Base-by-base conservation (phyloP, 2,888 invertebrate genomes). In the Volucella inflata region DNA sequence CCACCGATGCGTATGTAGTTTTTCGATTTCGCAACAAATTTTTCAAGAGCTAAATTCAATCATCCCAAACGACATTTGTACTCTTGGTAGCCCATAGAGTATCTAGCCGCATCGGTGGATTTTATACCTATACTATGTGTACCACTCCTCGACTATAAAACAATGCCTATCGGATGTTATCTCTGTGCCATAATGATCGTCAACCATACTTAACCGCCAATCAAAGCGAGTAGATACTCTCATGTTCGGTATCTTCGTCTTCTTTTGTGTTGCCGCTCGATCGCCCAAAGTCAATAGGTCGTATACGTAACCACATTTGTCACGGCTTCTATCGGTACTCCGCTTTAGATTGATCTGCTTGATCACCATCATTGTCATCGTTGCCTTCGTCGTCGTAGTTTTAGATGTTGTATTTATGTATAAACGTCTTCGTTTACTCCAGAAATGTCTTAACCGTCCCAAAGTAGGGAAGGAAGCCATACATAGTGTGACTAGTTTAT, bases 221-320 rank as follows among this genome's bases (percentile, higher is more conserved):
- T 68, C 75, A 40, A 10, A n/a, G 53, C 16, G 36, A 64, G 77
- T 68, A 79, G 30, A 30, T 30, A 30, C 30, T 30, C 4, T 30
- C 30, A 30, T 30, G 30, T 30, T 30, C 30, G 30, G 6, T 30
- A 30, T 6, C 6, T 30, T 84, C 80, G 59, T 76, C 30, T 55
- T 67, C 76, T 72, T 85, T 85, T 85, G 85, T 85, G 67, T 85
- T 85, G 81, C 85, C 85, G 81, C 80, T 85, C 85, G 76, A 81
- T 85, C 85, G 85, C 67, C 80, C 81, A 85, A 80, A 85, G 85
- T 85, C 85, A 85, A 81, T 81, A 81, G 85, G 85, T 85, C 83
- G 83, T 68, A 72, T 76, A 81, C 81, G 77, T 77, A 85, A 80
- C 30, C 80, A 77, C 72, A 85, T 85, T 85, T 85, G 85, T 85